Evolutionary conservation across 2,797 vertebrate species (phyloP).

Genomic region (Lerista edwardsae): DNA sequence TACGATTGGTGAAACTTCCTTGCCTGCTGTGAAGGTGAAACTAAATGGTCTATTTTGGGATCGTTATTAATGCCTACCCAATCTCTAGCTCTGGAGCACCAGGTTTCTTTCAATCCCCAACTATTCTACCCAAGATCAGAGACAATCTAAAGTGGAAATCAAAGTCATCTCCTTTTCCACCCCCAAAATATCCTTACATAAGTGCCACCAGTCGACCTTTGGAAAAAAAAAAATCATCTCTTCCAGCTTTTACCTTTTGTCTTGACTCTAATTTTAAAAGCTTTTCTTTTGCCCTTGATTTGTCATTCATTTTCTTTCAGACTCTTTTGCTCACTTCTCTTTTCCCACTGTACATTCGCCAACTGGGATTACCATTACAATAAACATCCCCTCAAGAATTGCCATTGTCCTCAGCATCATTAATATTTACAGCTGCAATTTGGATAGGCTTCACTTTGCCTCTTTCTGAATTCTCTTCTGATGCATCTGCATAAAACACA

Average conservation of each 20-base stretch:
- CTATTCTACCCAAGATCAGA: constrained; percentile 62
- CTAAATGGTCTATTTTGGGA: background rate
- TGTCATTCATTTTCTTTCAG: constrained; percentile 51
- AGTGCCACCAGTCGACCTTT: constrained; percentile 35
- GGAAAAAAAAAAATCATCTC: constrained; percentile 22
- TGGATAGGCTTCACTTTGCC: constrained; percentile 47
- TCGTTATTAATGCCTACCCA: constrained; percentile 35
- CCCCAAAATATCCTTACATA: constrained; percentile 46
- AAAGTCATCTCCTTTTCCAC: constrained; percentile 58
- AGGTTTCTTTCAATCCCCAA: constrained; percentile 52
- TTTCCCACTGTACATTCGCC: constrained; percentile 42
- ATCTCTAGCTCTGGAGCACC: constrained; percentile 25
- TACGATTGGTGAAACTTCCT: background rate
- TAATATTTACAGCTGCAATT: constrained; percentile 68
- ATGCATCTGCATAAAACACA: constrained; percentile 31
- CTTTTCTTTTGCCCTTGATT: constrained; percentile 25
- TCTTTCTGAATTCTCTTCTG: constrained; percentile 23
- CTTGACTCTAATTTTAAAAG: constrained; percentile 25
- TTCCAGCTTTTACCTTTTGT: constrained; percentile 53
- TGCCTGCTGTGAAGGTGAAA: background rate
- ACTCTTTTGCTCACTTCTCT: constrained; percentile 46
- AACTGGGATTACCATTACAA: constrained; percentile 57
- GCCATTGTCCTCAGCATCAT: constrained; percentile 57
- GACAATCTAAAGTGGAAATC: constrained; percentile 67
- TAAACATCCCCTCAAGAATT: constrained; percentile 55